Conservation (phyloP, 1,140 invertebrate species). For the Cecropterus lyciades region DNA sequence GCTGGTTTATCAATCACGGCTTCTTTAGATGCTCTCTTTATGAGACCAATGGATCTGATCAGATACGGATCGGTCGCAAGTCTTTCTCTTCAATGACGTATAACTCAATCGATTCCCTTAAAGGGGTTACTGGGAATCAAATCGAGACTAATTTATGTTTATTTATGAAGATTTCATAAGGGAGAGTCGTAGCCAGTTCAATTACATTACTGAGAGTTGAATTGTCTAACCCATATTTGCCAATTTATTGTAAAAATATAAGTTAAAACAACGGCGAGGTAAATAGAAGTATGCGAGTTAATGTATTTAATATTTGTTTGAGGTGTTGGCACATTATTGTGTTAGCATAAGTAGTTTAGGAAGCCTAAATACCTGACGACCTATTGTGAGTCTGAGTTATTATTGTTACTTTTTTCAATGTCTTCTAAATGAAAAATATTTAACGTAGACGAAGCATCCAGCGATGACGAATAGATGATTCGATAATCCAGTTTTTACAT, state of each 20-base stretch:
- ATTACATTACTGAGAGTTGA: conserved; percentile 31
- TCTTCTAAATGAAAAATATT: no score
- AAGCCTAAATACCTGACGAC: no score
- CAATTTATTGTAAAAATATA: background rate
- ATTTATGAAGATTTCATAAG: conserved; percentile 46
- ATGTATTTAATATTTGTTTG: no score
- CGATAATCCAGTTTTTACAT: no score
- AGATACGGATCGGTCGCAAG: conserved; percentile 52
- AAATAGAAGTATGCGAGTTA: no score
- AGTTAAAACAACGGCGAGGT: no score
- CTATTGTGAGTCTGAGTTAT: no score
- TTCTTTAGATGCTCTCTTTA: conserved; percentile 38
- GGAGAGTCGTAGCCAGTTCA: conserved; percentile 2
- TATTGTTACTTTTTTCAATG: no score
- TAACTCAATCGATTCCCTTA: conserved; percentile 57
- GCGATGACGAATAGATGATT: no score
- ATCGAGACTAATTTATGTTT: conserved; percentile 54
- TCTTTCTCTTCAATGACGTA: conserved; percentile 47
- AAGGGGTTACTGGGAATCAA: conserved; percentile 43
- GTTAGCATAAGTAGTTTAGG: no score
- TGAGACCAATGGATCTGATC: conserved; percentile 51
- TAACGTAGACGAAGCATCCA: no score
- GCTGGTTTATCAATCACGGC: conserved; percentile 43
- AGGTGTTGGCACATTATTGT: no score
- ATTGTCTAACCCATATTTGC: conserved; percentile 1